phyloP scores from a whole-genome alignment of 2,888 invertebrate genomes.

The Mylabris sibirica region DNA sequence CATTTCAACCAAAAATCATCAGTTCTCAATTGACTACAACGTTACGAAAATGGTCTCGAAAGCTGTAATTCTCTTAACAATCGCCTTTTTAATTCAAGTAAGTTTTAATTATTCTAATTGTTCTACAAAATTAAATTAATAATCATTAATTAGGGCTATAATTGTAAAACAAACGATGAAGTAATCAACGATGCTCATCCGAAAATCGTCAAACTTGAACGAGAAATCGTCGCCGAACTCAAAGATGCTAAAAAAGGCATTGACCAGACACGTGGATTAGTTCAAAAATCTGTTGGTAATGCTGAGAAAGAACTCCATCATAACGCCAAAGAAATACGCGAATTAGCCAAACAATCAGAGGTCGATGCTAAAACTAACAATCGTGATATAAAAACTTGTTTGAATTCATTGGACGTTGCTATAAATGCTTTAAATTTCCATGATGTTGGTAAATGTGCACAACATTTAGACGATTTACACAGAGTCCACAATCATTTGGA shows the following conservation, averaged over 20 bases:
- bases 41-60: background rate
- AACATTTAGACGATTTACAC: background rate
- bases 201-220: background rate
- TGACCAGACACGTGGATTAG: background rate
- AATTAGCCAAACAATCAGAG: background rate
- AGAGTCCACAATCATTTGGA: background rate
- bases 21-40: background rate
- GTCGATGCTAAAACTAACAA: background rate
- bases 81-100: constrained; percentile 1
- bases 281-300: background rate
- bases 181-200: background rate
- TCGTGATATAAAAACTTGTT: background rate
- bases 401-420: background rate
- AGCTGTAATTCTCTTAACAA: background rate
- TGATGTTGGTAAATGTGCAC: background rate
- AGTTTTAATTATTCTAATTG: constrained; percentile 3
- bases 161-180: constrained; percentile 3
- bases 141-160: background rate
- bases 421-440: background rate
- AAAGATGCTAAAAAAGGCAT: background rate
- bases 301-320: background rate
- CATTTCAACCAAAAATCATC: background rate
- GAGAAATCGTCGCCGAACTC: background rate
- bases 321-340: background rate
- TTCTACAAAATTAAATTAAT: no score